Evolutionary conservation across 2,888 invertebrate species (phyloP).

Genomic region (Perizoma flavofasciatum): DNA sequence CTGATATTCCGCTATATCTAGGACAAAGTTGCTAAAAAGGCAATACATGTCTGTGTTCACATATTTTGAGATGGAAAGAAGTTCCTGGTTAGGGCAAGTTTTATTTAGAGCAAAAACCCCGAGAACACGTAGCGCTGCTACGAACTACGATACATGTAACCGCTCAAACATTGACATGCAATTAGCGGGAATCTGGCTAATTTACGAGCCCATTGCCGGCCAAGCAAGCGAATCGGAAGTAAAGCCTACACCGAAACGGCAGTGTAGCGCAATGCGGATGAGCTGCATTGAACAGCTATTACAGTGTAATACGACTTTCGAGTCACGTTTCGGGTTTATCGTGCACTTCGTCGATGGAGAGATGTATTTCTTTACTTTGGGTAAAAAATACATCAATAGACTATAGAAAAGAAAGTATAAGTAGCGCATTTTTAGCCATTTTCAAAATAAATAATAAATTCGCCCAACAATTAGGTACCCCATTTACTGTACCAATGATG

Average conservation of each 20-base stretch:
- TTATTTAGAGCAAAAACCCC: too few relatives aligned
- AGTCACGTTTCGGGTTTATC: conserved; percentile 7
- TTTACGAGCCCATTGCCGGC: conserved; percentile 31
- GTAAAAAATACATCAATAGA: not conserved
- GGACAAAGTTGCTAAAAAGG: too few relatives aligned
- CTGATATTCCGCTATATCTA: too few relatives aligned
- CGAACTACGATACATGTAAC: not conserved
- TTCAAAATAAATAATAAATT: too few relatives aligned
- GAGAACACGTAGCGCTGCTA: too few relatives aligned
- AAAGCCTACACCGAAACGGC: conserved; percentile 10
- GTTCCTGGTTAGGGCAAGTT: too few relatives aligned
- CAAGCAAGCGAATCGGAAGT: conserved; percentile 22
- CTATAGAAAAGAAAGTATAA: not conserved
- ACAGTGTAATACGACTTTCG: conserved; percentile 27
- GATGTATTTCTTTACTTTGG: too few relatives aligned
- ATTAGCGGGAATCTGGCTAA: conserved; percentile 22
- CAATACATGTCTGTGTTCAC: too few relatives aligned
- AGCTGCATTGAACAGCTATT: conserved; percentile 34
- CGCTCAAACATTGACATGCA: conserved; percentile 14
- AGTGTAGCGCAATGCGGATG: conserved; percentile 39
- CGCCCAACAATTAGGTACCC: too few relatives aligned
- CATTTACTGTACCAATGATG: too few relatives aligned
- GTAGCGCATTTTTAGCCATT: too few relatives aligned
- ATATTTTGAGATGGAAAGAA: too few relatives aligned
- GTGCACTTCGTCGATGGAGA: not conserved